Conservation (phyloP, 2,797 vertebrate species). For the Ara ararauna region DNA sequence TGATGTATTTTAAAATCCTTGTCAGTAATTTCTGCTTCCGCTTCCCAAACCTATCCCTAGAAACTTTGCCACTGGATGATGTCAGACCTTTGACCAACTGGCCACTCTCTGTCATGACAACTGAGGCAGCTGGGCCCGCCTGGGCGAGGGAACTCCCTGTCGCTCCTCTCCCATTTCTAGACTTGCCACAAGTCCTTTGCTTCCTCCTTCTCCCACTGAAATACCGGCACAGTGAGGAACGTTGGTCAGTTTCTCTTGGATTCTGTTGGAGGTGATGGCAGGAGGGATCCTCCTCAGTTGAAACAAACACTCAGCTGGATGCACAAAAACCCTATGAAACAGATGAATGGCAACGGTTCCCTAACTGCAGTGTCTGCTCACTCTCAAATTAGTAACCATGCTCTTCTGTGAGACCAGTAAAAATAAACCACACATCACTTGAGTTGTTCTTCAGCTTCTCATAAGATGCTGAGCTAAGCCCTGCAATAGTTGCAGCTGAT, state of each 20-base stretch:
- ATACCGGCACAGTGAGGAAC: conserved; percentile 76
- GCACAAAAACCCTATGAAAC: conserved; percentile 43
- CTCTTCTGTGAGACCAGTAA: conserved; percentile 21
- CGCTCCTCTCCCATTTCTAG: conserved; percentile 79
- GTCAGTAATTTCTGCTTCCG: conserved; percentile 69
- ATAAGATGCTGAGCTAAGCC: conserved; percentile 23
- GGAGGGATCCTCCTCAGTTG: conserved; percentile 9
- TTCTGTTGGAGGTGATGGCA: not conserved
- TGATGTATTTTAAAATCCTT: conserved; percentile 30
- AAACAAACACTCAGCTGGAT: conserved; percentile 13
- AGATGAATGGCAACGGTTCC: conserved; percentile 61
- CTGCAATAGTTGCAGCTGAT: conserved; percentile 25
- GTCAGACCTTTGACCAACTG: conserved; percentile 83
- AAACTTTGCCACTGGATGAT: conserved; percentile 73
- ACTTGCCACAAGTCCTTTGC: conserved; percentile 73
- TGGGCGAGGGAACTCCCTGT: conserved; percentile 75
- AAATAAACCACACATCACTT: conserved; percentile 37
- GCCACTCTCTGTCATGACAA: conserved; percentile 78
- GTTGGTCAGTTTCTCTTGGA: conserved; percentile 76
- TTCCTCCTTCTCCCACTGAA: conserved; percentile 61
- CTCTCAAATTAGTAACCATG: conserved; percentile 27
- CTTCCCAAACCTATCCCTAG: conserved; percentile 72
- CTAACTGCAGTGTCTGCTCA: not conserved
- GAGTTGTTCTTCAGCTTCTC: not conserved
- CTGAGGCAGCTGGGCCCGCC: conserved; percentile 69